phyloP scores from a whole-genome alignment of 2,113 vertebrate species.

The Narcine bancroftii region DNA sequence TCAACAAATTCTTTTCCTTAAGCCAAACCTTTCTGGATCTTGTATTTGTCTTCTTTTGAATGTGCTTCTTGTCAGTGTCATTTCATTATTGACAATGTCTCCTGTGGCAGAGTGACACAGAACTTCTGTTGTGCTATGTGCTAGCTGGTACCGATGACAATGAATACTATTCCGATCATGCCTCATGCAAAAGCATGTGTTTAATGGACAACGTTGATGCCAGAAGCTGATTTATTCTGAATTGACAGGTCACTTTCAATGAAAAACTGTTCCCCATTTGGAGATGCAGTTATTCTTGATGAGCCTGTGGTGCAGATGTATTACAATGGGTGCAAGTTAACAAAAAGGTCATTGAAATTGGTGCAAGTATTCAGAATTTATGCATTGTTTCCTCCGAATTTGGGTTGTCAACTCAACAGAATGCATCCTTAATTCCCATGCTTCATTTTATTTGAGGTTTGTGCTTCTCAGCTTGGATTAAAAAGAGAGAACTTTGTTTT shows the following conservation, averaged over 20 bases:
- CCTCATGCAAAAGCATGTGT: constrained; percentile 48
- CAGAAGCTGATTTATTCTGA: neutral
- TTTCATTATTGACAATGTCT: neutral
- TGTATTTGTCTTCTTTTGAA: constrained; percentile 24
- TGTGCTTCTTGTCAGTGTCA: constrained; percentile 17
- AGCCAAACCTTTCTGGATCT: constrained; percentile 46
- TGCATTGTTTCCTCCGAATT: neutral
- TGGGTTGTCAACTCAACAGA: neutral
- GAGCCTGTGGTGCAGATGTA: neutral
- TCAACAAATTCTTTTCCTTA: constrained; percentile 48
- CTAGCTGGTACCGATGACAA: constrained; percentile 43
- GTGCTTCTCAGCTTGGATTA: neutral
- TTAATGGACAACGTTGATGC: neutral
- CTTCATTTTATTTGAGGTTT: neutral
- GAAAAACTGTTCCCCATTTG: neutral
- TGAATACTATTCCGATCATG: constrained; percentile 54
- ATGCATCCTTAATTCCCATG: neutral
- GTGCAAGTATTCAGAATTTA: neutral
- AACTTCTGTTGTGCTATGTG: constrained; percentile 8
- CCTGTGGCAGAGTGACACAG: constrained; percentile 12
- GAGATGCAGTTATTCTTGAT: neutral
- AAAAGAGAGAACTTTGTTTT: neutral
- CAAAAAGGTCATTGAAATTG: too few species aligned
- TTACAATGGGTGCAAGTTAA: too few species aligned
- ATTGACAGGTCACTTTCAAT: neutral